Percentiles rank a stretch among this genome's conserved stretches.
phyloP scores from a whole-genome alignment of 2,797 vertebrate genomes.

The Alcedo atthis region DNA sequence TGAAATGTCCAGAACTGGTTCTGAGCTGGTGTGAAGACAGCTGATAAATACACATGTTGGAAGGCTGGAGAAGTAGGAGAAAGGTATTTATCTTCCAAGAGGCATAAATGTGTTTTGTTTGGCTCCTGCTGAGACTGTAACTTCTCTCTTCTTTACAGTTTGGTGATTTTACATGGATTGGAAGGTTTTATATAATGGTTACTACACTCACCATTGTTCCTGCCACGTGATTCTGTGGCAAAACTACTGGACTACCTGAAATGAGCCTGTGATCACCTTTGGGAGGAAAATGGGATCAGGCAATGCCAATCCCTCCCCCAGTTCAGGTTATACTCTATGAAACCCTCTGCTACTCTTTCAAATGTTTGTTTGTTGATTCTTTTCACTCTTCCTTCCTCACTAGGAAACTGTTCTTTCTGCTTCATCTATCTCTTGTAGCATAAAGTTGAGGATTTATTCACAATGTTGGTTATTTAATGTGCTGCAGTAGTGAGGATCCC shows the following conservation, averaged over 20 bases:
- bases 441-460: background rate
- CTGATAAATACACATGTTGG: background rate
- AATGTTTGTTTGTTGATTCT: background rate
- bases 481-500: background rate
- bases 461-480: background rate
- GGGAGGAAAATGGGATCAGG: background rate
- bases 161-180: background rate
- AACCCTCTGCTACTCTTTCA: background rate
- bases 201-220: background rate
- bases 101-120: background rate
- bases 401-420: background rate
- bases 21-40: background rate
- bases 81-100: conserved; percentile 26
- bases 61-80: background rate
- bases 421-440: background rate
- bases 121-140: background rate
- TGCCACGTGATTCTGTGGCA: background rate
- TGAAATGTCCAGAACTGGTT: conserved; percentile 10
- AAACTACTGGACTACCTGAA: background rate
- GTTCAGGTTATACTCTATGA: background rate
- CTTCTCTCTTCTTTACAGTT: background rate
- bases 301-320: background rate
- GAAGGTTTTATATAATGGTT: background rate
- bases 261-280: background rate
- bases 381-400: background rate